Percentiles rank a stretch among this genome's conserved stretches.
Conservation (phyloP, 1,140 invertebrate species). For the Mya arenaria region DNA sequence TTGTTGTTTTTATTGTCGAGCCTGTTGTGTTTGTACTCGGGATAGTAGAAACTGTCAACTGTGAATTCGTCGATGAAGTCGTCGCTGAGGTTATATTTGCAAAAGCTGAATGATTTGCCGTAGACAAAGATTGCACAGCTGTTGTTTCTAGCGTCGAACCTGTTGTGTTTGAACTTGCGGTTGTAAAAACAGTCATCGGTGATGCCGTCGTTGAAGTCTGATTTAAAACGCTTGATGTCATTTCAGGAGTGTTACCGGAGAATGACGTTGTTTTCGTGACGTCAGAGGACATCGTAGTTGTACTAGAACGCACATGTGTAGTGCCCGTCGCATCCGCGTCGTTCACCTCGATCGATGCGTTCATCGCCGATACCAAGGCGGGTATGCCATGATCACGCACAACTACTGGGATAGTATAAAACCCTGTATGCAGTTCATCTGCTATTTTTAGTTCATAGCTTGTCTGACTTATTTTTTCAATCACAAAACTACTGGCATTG, state of each 20-base stretch:
- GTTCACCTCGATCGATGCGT: too few relatives aligned
- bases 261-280: background rate
- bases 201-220: background rate
- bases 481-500: background rate
- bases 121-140: background rate
- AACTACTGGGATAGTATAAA: too few relatives aligned
- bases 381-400: too few relatives aligned
- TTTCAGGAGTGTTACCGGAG: background rate
- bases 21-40: background rate
- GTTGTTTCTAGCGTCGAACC: background rate
- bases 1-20: background rate
- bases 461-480: too few relatives aligned
- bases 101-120: background rate
- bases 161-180: background rate
- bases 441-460: too few relatives aligned
- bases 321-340: too few relatives aligned
- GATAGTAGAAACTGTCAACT: background rate
- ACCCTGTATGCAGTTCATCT: too few relatives aligned
- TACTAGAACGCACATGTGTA: too few relatives aligned
- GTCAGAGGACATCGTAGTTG: background rate
- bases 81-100: background rate
- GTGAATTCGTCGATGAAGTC: background rate
- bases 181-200: background rate
- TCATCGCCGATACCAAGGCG: too few relatives aligned
- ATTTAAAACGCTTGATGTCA: background rate